phyloP scores from a whole-genome alignment of 2,888 invertebrate genomes.

The Sussaba pulchella region DNA sequence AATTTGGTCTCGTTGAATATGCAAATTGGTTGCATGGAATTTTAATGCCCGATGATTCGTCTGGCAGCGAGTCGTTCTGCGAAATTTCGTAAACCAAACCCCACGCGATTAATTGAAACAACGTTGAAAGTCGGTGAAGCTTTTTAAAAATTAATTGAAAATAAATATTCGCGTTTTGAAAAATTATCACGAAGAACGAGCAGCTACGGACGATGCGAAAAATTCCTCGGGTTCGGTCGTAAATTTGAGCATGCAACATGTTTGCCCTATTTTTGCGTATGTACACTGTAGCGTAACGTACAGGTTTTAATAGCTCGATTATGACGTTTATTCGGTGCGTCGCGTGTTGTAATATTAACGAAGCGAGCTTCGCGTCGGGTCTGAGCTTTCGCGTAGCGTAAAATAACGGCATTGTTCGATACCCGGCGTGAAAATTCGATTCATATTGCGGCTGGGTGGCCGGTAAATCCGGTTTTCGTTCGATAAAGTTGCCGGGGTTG shows the following conservation, averaged over 20 bases:
- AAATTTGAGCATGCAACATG: slow-evolving; percentile 38
- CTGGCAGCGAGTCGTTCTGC: neutral
- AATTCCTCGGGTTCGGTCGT: neutral
- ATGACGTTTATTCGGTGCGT: slow-evolving; percentile 21
- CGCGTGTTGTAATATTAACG: slow-evolving; percentile 35
- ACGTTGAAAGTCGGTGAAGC: slow-evolving; percentile 32
- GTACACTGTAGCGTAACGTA: neutral
- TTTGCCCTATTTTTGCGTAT: slow-evolving; percentile 2
- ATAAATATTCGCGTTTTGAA: slow-evolving; percentile 6
- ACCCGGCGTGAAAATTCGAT: slow-evolving; percentile 4
- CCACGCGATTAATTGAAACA: slow-evolving; percentile 33
- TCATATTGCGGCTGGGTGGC: neutral
- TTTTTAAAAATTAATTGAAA: slow-evolving; percentile 22
- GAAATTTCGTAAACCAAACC: neutral
- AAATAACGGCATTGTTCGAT: slow-evolving; percentile 26
- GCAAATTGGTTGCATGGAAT: slow-evolving; percentile 2
- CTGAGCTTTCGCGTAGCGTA: neutral
- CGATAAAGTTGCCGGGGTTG: slow-evolving; percentile 1
- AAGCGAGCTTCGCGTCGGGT: slow-evolving; percentile 20
- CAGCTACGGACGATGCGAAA: neutral
- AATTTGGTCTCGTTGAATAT: neutral
- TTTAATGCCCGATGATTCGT: neutral
- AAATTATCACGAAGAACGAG: slow-evolving; percentile 9
- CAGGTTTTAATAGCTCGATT: slow-evolving; percentile 31
- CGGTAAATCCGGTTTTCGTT: neutral